Conservation (phyloP, 2,888 invertebrate species). For the Drosophila meridiana region DNA sequence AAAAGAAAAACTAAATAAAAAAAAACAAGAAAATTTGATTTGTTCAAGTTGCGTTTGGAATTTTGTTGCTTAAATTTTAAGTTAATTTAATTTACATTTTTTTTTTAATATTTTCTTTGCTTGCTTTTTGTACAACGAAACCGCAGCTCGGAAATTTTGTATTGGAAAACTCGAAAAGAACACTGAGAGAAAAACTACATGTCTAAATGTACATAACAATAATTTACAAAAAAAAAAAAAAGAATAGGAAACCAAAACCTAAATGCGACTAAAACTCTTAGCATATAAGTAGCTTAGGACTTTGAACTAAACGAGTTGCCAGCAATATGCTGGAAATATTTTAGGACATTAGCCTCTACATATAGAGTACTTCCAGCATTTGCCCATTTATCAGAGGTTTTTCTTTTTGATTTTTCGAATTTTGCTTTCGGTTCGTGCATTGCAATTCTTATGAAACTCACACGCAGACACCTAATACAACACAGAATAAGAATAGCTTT, state of each 20-base stretch:
- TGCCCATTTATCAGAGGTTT: not conserved
- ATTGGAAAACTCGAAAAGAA: slow-evolving; percentile 42
- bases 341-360: not conserved
- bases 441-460: slow-evolving; percentile 65
- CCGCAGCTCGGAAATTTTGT: slow-evolving; percentile 15
- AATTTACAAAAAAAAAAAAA: slow-evolving; percentile 64
- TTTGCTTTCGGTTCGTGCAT: slow-evolving; percentile 44
- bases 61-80: slow-evolving; percentile 5
- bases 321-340: slow-evolving; percentile 11
- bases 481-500: slow-evolving; percentile 52
- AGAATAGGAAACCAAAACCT: slow-evolving; percentile 11
- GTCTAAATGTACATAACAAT: slow-evolving; percentile 81
- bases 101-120: slow-evolving; percentile 18
- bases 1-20: slow-evolving; percentile 57
- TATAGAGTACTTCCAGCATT: slow-evolving; percentile 27
- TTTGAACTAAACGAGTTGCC: slow-evolving; percentile 12
- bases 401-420: not conserved
- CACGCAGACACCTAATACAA: slow-evolving; percentile 31
- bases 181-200: slow-evolving; percentile 57
- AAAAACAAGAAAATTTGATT: slow-evolving; percentile 60
- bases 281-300: slow-evolving; percentile 53
- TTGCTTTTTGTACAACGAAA: slow-evolving; percentile 64
- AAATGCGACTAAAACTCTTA: slow-evolving; percentile 58
- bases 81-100: slow-evolving; percentile 13
- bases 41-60: slow-evolving; percentile 68